Evolutionary conservation across 1,140 invertebrate genomes (phyloP).

Genomic region (Leptinotarsa undecemlineata): DNA sequence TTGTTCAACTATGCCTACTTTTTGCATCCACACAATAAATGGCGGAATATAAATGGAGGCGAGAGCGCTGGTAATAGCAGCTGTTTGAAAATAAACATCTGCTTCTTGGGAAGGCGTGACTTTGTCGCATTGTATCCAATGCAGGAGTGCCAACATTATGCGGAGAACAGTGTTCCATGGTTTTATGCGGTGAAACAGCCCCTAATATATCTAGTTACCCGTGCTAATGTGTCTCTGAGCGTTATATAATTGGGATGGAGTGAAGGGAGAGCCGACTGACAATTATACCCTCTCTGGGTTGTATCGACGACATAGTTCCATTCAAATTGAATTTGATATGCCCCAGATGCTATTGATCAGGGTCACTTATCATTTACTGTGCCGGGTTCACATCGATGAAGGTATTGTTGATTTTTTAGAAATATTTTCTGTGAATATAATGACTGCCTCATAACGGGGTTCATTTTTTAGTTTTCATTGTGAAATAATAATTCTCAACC

Average conservation of each 20-base stretch:
- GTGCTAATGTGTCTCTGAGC: conserved; percentile 32
- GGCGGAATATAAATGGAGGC: background rate
- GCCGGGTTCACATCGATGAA: background rate
- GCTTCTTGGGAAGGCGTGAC: conserved; percentile 25
- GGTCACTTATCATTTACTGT: conserved; percentile 7
- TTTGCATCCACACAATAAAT: conserved; percentile 9
- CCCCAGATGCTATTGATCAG: conserved; percentile 12
- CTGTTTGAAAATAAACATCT: conserved; percentile 31
- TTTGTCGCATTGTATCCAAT: conserved; percentile 12
- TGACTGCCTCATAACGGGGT: no score
- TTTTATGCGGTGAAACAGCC: conserved; percentile 10
- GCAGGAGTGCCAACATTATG: conserved; percentile 9
- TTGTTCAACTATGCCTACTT: background rate
- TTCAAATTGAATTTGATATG: conserved; percentile 19
- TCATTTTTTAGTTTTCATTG: no score
- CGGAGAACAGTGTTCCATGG: conserved; percentile 5
- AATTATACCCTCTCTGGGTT: conserved; percentile 8
- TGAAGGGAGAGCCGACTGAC: background rate
- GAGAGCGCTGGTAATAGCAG: conserved; percentile 14
- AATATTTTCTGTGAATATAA: no score
- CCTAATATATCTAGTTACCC: conserved; percentile 7
- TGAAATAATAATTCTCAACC: no score
- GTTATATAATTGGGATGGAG: conserved; percentile 32
- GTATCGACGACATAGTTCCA: conserved; percentile 22
- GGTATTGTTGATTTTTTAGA: no score